Base-by-base conservation (phyloP, 2,113 vertebrate species). In the Forbesichthys papilliferus region DNA sequence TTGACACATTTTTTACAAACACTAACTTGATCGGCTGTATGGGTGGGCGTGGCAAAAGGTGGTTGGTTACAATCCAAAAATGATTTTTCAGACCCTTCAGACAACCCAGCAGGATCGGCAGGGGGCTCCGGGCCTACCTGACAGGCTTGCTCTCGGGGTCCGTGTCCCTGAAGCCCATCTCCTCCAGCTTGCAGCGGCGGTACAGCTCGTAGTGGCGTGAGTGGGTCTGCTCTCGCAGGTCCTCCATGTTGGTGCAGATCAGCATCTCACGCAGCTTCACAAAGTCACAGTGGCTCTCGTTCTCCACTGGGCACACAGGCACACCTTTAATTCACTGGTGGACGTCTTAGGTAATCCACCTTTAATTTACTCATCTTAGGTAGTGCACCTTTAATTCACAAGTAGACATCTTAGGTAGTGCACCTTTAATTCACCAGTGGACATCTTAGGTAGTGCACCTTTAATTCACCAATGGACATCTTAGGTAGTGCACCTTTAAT, bases 101-200 rank as follows among this genome's bases (percentile, higher is more conserved):
- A 27, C 27, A 27, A 27, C 27, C 27, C 27, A 27, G 27, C 27
- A 3, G 27, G 27, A 27, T 27, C 1, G 89, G 69, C 92, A 87
- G 61, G 3, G 27, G 27, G 14, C 8, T 16, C 16, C 20, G 6
- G 27, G 13, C 42, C 18, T 47, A 95, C 95, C 95, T 96, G 91
- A 95, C 94, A 1, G 95, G 95, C 10, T 95, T 95, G 89, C 94
- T 95, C 83, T 96, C 94, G 0, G 95, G 94, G 61, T 95, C 94
- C 0, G 95, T 95, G 89, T 95, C 95, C 79, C 94, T 94, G 87
- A 96, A 96, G 0, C 95, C 95, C 94, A 96, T 96, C 86, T 96
- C 95, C 49, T 95, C 94, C 0, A 96, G 93, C 33, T 95, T 95
- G 80, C 95, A 95, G 73, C 95, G 94, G 64, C 95, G 88, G 73